A percentile compares a stretch with the other conserved stretches of the same genome.
Conservation (phyloP, 2,113 vertebrate species). For the Gallinago media region DNA sequence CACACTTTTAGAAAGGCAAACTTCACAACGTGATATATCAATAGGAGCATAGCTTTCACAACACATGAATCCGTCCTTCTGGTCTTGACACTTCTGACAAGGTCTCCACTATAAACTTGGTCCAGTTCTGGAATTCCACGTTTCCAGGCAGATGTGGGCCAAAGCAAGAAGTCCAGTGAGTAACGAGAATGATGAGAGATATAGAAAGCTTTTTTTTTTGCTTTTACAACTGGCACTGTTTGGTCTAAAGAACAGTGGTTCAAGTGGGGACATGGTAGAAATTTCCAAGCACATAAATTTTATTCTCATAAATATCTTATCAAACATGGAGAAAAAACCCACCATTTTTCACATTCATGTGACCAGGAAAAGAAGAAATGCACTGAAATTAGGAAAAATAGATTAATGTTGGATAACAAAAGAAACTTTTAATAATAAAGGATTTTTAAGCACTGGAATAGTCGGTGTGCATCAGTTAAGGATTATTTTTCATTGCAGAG, state of each 20-base stretch:
- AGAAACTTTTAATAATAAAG: not conserved
- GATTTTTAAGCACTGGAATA: not conserved
- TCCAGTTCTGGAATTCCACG: rapidly evolving
- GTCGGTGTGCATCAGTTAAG: not conserved
- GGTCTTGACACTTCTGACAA: not conserved
- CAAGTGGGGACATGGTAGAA: not conserved
- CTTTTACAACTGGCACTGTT: not conserved
- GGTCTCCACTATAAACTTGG: not conserved
- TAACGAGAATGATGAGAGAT: not conserved
- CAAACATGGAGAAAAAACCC: rapidly evolving
- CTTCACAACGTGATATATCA: not conserved
- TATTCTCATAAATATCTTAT: not conserved
- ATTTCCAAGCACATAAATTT: not conserved
- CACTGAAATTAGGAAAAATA: not conserved
- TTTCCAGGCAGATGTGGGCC: not conserved
- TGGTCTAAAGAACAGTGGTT: not conserved
- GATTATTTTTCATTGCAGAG: not conserved
- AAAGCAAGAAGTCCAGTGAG: not conserved
- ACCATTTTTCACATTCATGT: not conserved
- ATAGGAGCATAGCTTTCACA: not conserved
- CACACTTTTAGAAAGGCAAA: not conserved
- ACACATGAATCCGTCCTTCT: not conserved
- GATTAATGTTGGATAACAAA: not conserved
- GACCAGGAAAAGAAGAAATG: not conserved
- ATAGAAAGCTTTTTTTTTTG: not conserved